Base-by-base conservation (phyloP, 1,140 invertebrate genomes). In the Pseudobourletiella spinata region DNA sequence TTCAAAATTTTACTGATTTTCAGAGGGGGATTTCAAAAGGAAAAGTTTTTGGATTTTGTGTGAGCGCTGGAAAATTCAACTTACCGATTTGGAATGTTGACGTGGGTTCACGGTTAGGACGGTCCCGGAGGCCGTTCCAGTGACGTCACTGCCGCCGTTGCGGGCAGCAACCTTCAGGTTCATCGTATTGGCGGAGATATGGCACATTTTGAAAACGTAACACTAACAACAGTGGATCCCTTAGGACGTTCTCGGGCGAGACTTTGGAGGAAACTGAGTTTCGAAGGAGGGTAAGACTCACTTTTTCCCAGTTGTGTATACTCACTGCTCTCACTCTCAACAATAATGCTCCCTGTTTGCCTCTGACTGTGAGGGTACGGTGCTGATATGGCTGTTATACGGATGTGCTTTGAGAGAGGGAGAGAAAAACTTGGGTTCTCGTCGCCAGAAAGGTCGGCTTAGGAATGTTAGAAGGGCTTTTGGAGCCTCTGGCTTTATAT, bases 71-170 rank as follows among this genome's bases (percentile, higher is more conserved):
- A 43, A 39, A 8, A 26, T 61, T 18, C 39, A 3, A 50, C 65
- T 66, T 63, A 66, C 65, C 59, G 59, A 54, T 66, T 66, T 66
- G 44, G 57, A 51, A 54, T 61, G 55, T 57, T 61, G 56, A 18
- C 46, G 39, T 29, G 29, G 42, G 56, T 65, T 59, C 16, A 50
- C 28, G 20, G 51, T 44, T 24, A 43, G 52, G 54, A 54, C 48
- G 24, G 52, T 32, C 20, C 32, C 51, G 25, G 44, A 24, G 26
- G 35, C 30, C 55, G 50, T 15, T 43, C 30, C 50, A 39, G 32
- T 29, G 22, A 24, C 39, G 44, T 32, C 35, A 30, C n/a, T 46
- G 3, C n/a, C 24, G n/a, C 6, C 24, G 6, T 46, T 6, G 24
- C 43, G 6, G 3, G 18, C 48, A 39, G 22, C 29, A n/a, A 28